phyloP scores from a whole-genome alignment of 2,113 vertebrate genomes.

The Nymphicus hollandicus region DNA sequence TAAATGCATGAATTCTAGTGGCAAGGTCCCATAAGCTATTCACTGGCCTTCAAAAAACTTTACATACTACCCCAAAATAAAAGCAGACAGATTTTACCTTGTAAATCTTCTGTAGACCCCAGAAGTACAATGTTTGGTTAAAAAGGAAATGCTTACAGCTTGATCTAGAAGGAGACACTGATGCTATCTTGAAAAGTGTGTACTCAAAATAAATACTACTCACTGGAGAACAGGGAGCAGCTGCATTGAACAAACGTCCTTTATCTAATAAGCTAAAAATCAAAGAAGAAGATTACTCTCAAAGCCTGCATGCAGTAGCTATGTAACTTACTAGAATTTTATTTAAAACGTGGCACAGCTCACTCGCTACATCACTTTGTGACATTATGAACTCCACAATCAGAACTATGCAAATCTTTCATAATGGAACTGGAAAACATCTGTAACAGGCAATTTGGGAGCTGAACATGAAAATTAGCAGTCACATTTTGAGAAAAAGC shows the following conservation, averaged over 20 bases:
- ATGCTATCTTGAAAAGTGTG: neutral
- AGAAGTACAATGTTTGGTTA: neutral
- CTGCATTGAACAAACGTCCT: neutral
- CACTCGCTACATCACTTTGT: neutral
- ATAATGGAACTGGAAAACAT: neutral
- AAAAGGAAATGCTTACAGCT: neutral
- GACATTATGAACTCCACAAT: slow-evolving; percentile 6
- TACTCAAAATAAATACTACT: neutral
- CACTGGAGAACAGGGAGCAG: neutral
- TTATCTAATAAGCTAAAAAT: neutral
- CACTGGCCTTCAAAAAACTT: neutral
- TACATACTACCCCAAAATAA: neutral
- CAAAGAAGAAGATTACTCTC: neutral
- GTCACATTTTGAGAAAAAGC: neutral
- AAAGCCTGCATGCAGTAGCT: neutral
- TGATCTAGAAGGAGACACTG: neutral
- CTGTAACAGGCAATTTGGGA: slow-evolving; percentile 24
- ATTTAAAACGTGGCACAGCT: neutral
- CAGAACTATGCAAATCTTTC: neutral
- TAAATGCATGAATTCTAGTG: neutral
- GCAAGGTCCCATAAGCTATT: neutral
- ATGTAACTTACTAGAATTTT: neutral
- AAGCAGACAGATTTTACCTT: neutral
- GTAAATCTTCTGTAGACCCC: neutral
- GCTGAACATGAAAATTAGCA: slow-evolving; percentile 19